Evolutionary conservation across 2,797 vertebrate genomes (phyloP).

Genomic region (Poeciliopsis presidionis): DNA sequence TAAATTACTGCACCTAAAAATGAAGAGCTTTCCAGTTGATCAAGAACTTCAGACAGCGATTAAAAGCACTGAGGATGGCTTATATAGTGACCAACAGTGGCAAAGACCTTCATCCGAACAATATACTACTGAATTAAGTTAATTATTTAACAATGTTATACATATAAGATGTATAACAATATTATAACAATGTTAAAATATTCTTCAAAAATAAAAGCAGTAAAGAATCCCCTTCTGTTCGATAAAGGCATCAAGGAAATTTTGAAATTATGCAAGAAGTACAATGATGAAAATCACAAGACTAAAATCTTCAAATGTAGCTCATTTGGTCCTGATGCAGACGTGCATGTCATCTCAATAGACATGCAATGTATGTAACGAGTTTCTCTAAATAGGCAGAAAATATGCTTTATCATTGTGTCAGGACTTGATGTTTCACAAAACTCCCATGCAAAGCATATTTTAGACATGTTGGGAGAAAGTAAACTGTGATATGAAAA

Average conservation of each 20-base stretch:
- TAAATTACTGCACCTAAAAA: background rate
- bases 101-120: background rate
- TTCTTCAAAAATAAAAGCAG: background rate
- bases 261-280: background rate
- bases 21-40: background rate
- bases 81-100: background rate
- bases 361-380: background rate
- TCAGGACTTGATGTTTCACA: background rate
- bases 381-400: background rate
- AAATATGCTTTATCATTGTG: background rate
- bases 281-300: background rate
- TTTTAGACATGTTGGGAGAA: background rate
- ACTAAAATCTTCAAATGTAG: background rate
- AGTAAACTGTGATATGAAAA: background rate
- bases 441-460: background rate
- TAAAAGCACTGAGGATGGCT: background rate
- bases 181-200: no score
- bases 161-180: no score
- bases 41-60: background rate
- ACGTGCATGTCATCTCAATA: background rate
- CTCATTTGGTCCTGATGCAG: background rate
- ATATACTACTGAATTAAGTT: background rate
- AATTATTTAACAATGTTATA: background rate
- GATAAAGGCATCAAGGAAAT: background rate
- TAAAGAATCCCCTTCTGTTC: background rate